A percentile compares a stretch with the other conserved stretches of the same genome.
These are phyloP conservation scores for Stramonita haemastoma DNA, from an alignment of 2,888 invertebrate genomes.

Conservation along the genomic window DNA sequence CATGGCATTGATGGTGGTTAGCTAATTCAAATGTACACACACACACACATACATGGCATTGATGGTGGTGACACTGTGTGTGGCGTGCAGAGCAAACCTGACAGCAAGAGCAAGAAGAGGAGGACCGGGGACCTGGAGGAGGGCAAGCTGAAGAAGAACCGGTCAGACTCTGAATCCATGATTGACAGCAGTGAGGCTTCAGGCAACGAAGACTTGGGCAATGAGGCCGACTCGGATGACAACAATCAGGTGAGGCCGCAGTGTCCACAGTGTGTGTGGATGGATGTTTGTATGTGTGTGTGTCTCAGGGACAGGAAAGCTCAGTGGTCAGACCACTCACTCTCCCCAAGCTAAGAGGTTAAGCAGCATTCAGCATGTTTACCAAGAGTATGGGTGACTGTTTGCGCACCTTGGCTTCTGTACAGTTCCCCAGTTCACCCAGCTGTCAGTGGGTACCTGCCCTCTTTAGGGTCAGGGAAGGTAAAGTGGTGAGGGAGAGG, in stretches of 20 bases:
- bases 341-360: no score
- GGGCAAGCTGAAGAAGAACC: slow-evolving; percentile 47
- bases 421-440: no score
- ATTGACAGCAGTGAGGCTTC: slow-evolving; percentile 73
- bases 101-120: slow-evolving; percentile 22
- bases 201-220: slow-evolving; percentile 74
- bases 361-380: no score
- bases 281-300: neutral
- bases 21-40: neutral
- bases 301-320: no score
- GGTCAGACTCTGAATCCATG: slow-evolving; percentile 74
- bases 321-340: no score
- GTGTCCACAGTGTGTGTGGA: neutral
- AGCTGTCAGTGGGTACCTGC: no score
- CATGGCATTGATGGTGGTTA: no score
- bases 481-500: no score
- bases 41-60: neutral
- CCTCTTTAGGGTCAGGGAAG: no score
- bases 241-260: slow-evolving; percentile 68
- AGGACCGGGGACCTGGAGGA: neutral
- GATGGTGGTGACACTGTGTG: neutral
- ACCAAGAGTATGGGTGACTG: no score
- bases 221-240: slow-evolving; percentile 76
- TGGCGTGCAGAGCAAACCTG: slow-evolving; percentile 9
- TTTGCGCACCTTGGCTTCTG: no score